A percentile compares a stretch with the other conserved stretches of the same genome.
These are phyloP conservation scores for Polia nebulosa DNA, from an alignment of 2,888 invertebrate genomes.

Conservation along the genomic window DNA sequence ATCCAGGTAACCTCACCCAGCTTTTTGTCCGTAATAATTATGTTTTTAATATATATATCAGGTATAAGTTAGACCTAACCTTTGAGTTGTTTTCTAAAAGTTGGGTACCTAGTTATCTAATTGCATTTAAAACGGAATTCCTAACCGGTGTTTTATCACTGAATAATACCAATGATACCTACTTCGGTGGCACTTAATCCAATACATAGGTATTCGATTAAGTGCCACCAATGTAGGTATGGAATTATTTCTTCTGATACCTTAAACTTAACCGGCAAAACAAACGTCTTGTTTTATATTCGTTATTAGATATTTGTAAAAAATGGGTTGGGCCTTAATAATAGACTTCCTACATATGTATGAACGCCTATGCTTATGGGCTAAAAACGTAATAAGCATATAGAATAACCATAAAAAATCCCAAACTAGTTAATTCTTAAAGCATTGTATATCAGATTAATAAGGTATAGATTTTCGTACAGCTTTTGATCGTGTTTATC, in stretches of 20 bases:
- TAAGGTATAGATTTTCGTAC: not conserved
- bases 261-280: too few species aligned
- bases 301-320: not conserved
- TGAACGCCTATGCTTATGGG: not conserved
- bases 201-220: constrained; percentile 17
- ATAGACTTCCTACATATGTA: not conserved
- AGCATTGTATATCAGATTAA: not conserved
- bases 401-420: not conserved
- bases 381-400: too few species aligned
- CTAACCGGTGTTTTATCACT: constrained; percentile 10
- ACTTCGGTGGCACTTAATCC: not conserved
- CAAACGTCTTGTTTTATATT: not conserved
- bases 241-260: too few species aligned
- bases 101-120: not conserved
- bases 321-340: not conserved
- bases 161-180: not conserved
- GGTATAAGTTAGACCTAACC: too few species aligned
- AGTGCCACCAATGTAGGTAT: too few species aligned
- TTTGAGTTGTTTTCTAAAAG: not conserved
- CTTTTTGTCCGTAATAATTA: too few species aligned
- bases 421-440: not conserved
- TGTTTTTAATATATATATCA: too few species aligned
- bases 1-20: too few species aligned
- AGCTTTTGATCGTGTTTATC: not conserved
- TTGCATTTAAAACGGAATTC: constrained; percentile 1